These are phyloP conservation scores for Adelges cooleyi DNA, from an alignment of 1,140 invertebrate species.

Conservation along the genomic window DNA sequence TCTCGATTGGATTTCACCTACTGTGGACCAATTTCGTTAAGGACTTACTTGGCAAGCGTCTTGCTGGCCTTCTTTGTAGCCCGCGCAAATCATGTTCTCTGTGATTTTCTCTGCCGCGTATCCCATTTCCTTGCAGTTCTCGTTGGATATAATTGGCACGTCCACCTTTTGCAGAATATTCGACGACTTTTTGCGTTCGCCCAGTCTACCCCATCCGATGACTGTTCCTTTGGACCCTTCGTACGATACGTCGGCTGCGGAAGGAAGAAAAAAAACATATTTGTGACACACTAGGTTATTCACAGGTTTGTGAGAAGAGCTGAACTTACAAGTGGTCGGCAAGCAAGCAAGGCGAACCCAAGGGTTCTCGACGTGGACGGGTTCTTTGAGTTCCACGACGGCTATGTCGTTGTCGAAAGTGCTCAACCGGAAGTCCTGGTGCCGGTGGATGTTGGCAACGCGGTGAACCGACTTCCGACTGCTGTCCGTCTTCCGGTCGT, in stretches of 20 bases:
- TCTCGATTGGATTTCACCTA: no score
- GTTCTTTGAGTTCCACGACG: conserved; percentile 53
- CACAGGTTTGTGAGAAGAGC: not conserved
- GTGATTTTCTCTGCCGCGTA: conserved; percentile 48
- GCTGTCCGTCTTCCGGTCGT: conserved; percentile 30
- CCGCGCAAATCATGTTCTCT: conserved; percentile 67
- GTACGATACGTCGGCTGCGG: conserved; percentile 36
- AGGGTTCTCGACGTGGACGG: conserved; percentile 44
- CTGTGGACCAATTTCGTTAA: no score
- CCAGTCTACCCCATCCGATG: conserved; percentile 62
- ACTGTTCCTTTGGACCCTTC: conserved; percentile 53
- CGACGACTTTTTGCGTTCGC: conserved; percentile 50
- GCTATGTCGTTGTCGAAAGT: conserved; percentile 84
- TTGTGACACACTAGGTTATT: not conserved
- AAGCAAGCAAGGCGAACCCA: conserved; percentile 58
- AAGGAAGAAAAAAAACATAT: not conserved
- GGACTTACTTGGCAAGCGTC: conserved; percentile 62
- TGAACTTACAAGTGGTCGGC: conserved; percentile 44
- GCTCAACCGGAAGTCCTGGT: conserved; percentile 63
- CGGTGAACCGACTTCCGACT: conserved; percentile 23
- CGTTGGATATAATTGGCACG: conserved; percentile 46
- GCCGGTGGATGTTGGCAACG: conserved; percentile 44
- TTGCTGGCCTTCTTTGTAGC: conserved; percentile 51
- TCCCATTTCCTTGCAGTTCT: conserved; percentile 45
- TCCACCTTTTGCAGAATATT: conserved; percentile 44